Base-by-base conservation (phyloP, 2,888 invertebrate species). In the Pyrochroa serraticornis region DNA sequence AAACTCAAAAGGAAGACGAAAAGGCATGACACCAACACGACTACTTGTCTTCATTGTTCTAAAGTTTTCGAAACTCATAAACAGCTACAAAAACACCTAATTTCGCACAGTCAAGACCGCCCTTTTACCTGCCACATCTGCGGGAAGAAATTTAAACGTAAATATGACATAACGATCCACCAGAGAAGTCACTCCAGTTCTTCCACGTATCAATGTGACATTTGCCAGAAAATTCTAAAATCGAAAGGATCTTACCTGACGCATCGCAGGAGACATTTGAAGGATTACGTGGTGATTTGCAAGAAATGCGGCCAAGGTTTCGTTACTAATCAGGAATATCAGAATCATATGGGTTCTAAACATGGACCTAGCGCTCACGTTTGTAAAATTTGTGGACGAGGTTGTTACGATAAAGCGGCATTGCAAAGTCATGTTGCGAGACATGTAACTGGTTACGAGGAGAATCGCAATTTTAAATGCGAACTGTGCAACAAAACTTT, bases 181-280 rank as follows among this genome's bases (percentile, higher is more conserved):
- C 55, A 55, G 7, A 63, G 56, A 33, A 47, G 61, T 14, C 67
- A 69, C 37, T 60, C 56, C 6, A 51, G 36, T 2, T 13, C 33
- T 9, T 6, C 8, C 0, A 51, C 55, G 6, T 69, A 64, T 55
- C 60, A 70, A 45, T 87, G 87, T 63, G 79, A 83, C 0, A 75
- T 83, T 1, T 87, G 87, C 60, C 82, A 83, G 0, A 83, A 84
- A 62, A 83, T 82, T 48, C 81, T 86, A 60, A 58, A 64, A 44
- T 66, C 71, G 0, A 70, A 71, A 47, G 69, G 71, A 7, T 67
- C 71, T 3, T 63, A 66, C 50, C 83, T 82, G 39, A 80, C 83
- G 0, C 84, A 84, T 62, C 80, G 82, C 77, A 71, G 80, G 1
- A 80, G 81, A 42, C 84, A 84, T 57, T 80, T 81, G 14, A 83